Base-by-base conservation (phyloP, 1,140 invertebrate genomes). In the Eurosta solidaginis region DNA sequence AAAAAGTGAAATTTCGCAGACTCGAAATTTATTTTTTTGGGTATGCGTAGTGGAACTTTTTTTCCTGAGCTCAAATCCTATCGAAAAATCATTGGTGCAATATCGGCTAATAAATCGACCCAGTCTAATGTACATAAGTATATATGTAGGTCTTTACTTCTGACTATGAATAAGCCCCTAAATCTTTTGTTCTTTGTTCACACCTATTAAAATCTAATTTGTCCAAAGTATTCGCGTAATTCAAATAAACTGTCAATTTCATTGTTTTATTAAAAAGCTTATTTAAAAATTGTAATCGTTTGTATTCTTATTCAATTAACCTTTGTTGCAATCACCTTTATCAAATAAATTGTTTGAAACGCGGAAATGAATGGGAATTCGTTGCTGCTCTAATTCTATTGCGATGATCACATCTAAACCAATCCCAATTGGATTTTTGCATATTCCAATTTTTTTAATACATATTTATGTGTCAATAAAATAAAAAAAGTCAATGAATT, bases 291-390 rank as follows among this genome's bases (percentile, higher is more conserved):
- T 42, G 20, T 17, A 40, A 45, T 75, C 45, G 9, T 75, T 75
- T 17, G 6, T 12, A 29, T 45, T 75, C 45, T 27, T 27, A n/a
- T 75, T 47, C 45, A 47, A 47, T 75, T 75, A 47, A 20, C 27
- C 45, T 75, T 75, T 75, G 42, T 49, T 75, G 42, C 17, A 75
- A 47, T 75, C 42, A 75, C 73, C 25, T 49, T 17, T 29, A 47
- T 75, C 12, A 27, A 45, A 74, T 9, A 20, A 74, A 42, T 74
- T n/a, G 54, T 2, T 33, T 29, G 27, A 40, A 40, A 20, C 59
- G 33, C 59, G 59, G 59, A 68, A 68, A 40, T 68, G 20, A n/a
- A 1, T 68, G 59, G 22, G 33, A 68, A 63, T 40, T 17, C 40
- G 12, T 68, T 68, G 36, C 33, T 68, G 14, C 9, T 40, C 29